Base-by-base conservation (phyloP, 2,113 vertebrate genomes). In the Triplophysa siluroides region DNA sequence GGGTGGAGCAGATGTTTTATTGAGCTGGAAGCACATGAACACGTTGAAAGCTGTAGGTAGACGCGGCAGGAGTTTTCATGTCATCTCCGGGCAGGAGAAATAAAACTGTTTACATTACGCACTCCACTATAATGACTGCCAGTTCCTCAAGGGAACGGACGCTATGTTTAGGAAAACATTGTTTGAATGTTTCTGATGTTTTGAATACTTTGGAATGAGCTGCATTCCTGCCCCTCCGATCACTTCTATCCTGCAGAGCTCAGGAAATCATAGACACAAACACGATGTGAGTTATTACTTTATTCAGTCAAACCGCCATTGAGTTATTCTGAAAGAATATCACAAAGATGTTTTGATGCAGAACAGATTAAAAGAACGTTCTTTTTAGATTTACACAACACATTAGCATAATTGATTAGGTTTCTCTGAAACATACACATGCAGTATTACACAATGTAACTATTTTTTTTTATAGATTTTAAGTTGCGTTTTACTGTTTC, bases 171-270 rank as follows among this genome's bases (percentile, higher is more conserved):
- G 45, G 24, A 72, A 67, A 80, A 78, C 78, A 82, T 76, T 45
- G 45, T 64, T 18, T 18, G 19, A 77, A 80, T 64, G 33, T 19
- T 73, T 77, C 67, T 54, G 18, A 72, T 83, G 73, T 83, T 85
- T 80, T 61, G 38, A 74, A 9, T 83, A 60, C 78, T 68, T 75
- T 65, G 58, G 73, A 61, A 67, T 67, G 66, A 14, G 33, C 47
- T 21, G 62, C 50, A 54, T 66, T 45, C 73, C 41, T 47, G 41
- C 63, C 74, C 33, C 60, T 21, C 54, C 11, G 29, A 50, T 45
- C 43, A 26, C 19, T 45, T 10, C 71, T 50, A 56, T 56, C 64
- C 47, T 80, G 21, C 8, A 3, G 33, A 43, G 58, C 7, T 72
- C 66, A 77, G 78, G 78, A 72, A 66, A 62, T 72, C 26, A n/a